phyloP scores from a whole-genome alignment of 2,888 invertebrate species.

The Callinectes sapidus region DNA sequence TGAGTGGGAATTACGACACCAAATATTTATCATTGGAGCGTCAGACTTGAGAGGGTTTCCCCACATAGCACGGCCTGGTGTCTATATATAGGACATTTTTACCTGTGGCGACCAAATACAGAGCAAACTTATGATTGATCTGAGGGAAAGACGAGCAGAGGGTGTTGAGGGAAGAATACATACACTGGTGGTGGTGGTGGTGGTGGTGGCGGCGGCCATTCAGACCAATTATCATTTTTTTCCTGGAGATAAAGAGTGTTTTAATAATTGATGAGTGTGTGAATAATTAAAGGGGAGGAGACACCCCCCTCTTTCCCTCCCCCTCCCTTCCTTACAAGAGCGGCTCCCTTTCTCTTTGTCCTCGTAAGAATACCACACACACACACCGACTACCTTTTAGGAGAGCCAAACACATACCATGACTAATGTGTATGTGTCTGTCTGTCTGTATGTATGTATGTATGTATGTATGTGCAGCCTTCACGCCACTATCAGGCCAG shows the following conservation, averaged over 20 bases:
- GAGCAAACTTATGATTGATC: not conserved
- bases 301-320: not conserved
- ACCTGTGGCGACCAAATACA: not conserved
- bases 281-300: not conserved
- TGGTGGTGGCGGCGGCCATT: not conserved
- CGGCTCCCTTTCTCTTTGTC: no score
- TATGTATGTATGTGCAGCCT: no score
- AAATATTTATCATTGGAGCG: not conserved
- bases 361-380: no score
- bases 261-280: slow-evolving; percentile 2
- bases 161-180: not conserved
- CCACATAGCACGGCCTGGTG: not conserved
- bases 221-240: not conserved
- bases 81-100: not conserved
- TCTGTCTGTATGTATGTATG: no score
- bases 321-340: not conserved
- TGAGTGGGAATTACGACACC: not conserved
- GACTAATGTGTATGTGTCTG: no score
- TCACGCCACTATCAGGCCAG: no score
- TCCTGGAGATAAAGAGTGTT: not conserved
- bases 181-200: not conserved
- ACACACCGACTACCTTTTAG: no score
- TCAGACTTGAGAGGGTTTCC: not conserved
- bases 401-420: no score
- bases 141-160: not conserved